These are phyloP conservation scores for Cyclina sinensis DNA, from an alignment of 1,140 invertebrate species.

Conservation along the genomic window DNA sequence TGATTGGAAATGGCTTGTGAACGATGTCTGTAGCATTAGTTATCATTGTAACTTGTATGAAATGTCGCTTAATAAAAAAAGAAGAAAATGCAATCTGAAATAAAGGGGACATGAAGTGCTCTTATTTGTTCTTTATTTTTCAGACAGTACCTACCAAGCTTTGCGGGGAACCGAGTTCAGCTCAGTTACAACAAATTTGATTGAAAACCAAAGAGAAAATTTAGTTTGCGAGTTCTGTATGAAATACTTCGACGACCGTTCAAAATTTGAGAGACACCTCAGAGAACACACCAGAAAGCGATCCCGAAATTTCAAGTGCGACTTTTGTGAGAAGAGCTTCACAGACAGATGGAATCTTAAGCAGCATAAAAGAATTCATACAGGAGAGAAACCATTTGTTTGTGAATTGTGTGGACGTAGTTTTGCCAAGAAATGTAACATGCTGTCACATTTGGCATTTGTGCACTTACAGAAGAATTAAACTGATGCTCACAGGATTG, in stretches of 20 bases:
- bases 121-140: neutral
- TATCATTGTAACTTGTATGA: too few relatives aligned
- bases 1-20: too few relatives aligned
- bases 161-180: neutral
- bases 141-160: neutral
- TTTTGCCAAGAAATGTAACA: conserved; percentile 24
- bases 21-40: too few relatives aligned
- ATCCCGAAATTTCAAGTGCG: neutral
- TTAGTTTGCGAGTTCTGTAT: neutral
- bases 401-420: conserved; percentile 51
- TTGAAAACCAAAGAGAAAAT: neutral
- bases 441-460: conserved; percentile 4
- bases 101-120: too few relatives aligned
- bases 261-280: neutral
- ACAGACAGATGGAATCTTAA: conserved; percentile 76
- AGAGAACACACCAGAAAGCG: neutral
- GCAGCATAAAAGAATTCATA: conserved; percentile 77
- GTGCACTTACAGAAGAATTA: neutral
- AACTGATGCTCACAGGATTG: too few relatives aligned
- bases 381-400: conserved; percentile 78
- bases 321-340: conserved; percentile 73
- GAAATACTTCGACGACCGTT: neutral
- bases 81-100: too few relatives aligned
- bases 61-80: too few relatives aligned
- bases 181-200: neutral